Conservation (phyloP, 2,113 vertebrate species). For the Acanthisitta chloris region DNA sequence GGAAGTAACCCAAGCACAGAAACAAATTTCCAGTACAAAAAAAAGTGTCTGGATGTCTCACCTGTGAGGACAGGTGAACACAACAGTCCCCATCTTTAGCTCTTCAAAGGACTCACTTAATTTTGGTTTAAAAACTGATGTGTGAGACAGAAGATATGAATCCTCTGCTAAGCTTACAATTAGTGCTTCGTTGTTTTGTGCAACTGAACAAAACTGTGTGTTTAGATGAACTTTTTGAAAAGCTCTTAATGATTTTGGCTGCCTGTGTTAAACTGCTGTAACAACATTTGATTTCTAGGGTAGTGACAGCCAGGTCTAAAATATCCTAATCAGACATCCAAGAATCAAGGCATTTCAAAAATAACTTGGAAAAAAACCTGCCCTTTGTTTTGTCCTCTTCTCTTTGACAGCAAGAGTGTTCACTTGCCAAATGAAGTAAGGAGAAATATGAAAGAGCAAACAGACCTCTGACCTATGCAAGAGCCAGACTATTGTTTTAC, state of each 20-base stretch:
- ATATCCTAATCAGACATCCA: background rate
- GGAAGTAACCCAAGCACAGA: background rate
- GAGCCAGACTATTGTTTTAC: slow-evolving; percentile 9
- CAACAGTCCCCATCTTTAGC: background rate
- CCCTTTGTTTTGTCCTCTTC: slow-evolving; percentile 19
- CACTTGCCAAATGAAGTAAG: slow-evolving; percentile 11
- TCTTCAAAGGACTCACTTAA: background rate
- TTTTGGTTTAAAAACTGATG: background rate
- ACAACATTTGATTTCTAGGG: background rate
- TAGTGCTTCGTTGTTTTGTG: background rate
- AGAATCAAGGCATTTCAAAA: slow-evolving; percentile 27
- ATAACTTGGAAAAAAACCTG: background rate
- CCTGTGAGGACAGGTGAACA: background rate
- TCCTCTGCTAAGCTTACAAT: background rate
- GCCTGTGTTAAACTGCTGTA: background rate
- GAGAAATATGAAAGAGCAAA: slow-evolving; percentile 36
- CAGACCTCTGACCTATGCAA: background rate
- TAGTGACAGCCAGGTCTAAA: slow-evolving; percentile 12
- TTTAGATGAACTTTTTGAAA: background rate
- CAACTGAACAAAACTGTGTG: background rate
- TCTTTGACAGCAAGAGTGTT: background rate
- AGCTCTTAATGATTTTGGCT: background rate
- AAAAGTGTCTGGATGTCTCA: accelerated
- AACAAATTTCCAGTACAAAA: background rate
- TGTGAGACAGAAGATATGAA: background rate